Conservation (phyloP, 2,888 invertebrate genomes). For the Buathra laborator region DNA sequence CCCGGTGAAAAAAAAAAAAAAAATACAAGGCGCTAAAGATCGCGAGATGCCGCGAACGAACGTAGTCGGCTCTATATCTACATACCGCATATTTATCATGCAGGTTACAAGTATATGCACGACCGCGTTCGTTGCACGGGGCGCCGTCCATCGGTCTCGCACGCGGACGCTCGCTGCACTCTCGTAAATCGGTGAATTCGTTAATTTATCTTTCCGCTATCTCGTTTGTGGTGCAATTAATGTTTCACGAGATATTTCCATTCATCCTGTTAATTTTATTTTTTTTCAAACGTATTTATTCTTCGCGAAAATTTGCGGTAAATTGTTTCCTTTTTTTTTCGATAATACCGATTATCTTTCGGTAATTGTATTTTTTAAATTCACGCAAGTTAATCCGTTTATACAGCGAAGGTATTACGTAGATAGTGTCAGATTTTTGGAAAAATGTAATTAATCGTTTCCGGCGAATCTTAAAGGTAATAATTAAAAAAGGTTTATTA, state of each 20-base stretch:
- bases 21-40: conserved; percentile 63
- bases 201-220: not conserved
- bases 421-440: too few relatives aligned
- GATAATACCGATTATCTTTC: too few relatives aligned
- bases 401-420: too few relatives aligned
- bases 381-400: too few relatives aligned
- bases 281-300: too few relatives aligned
- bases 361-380: too few relatives aligned
- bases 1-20: conserved; percentile 27
- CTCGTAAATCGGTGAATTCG: conserved; percentile 29
- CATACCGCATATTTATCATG: conserved; percentile 54
- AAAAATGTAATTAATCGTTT: too few relatives aligned
- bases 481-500: too few relatives aligned
- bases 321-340: too few relatives aligned
- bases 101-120: not conserved
- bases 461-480: too few relatives aligned
- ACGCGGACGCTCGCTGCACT: conserved; percentile 1
- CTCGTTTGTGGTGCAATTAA: not conserved
- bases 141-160: not conserved
- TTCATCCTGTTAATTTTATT: too few relatives aligned
- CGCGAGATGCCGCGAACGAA: conserved; percentile 50
- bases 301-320: too few relatives aligned
- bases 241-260: not conserved
- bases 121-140: not conserved
- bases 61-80: conserved; percentile 5